Base-by-base conservation (phyloP, 2,797 vertebrate species). In the Lepus townsendii region DNA sequence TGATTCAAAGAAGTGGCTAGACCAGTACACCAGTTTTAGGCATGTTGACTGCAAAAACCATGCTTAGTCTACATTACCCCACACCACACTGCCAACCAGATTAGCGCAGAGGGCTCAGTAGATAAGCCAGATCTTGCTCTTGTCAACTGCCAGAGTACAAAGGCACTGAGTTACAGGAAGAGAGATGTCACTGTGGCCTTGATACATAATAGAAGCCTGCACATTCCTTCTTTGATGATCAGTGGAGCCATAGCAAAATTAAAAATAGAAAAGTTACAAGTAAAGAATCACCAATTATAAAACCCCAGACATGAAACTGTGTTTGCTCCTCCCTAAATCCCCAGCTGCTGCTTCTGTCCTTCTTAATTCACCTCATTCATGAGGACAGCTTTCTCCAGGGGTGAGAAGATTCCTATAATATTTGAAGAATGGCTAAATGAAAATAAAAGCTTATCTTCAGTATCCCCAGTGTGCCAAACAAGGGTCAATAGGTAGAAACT, bases 191-290 rank as follows among this genome's bases (percentile, higher is more conserved):
- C 5, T 0, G 7, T 75, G n/a, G 8, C 32, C 72, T 96, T 86
- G 66, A 82, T 60, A 73, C 62, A 62, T 73, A 50, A 47, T 57
- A 90, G 75, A 94, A 94, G n/a, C 17, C 27, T 93, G 9, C 3
- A 30, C 12, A 60, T 47, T 79, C 42, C 27, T 71, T 68, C 60
- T 93, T 54, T 87, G 80, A 26, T 89, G 68, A 84, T 78, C 54
- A 69, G 38, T 65, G 85, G 93, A 89, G 42, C 54, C 77, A 62
- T 35, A 85, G 60, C 24, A 93, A 87, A 91, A 69, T 69, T 82
- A 68, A 83, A 84, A 94, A 82, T 84, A 95, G 20, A 47, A 95
- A 87, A 54, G 42, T 90, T 88, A 52, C 76, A 73, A 83, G 38
- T 72, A 54, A 90, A 76, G 7, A 94, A 84, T 72, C 19, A 30